Base-by-base conservation (phyloP, 1,140 invertebrate genomes). In the Chlorops oryzae region DNA sequence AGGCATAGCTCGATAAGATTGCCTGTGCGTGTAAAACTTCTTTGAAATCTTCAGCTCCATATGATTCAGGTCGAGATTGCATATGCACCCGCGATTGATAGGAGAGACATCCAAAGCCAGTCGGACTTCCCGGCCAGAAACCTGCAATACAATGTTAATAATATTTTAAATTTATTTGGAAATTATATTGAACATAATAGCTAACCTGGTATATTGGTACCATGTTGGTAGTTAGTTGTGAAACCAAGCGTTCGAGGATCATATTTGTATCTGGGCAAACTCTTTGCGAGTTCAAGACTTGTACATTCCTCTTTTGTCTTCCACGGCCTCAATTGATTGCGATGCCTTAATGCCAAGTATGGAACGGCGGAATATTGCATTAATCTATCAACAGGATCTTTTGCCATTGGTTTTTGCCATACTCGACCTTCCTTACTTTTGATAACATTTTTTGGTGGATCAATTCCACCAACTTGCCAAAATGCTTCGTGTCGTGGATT, bases 401-500 rank as follows among this genome's bases (percentile, higher is more conserved):
- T 55, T 5, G 64, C 65, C 37, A 59, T 54, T 2, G 74, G 54
- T 65, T 77, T 75, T 4, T 66, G 55, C 62, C 65, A 75, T 0
- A 57, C 50, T 20, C 62, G 59, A 13, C 72, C 57, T 41, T 68
- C 57, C 54, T 73, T 75, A 32, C 54, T 65, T 46, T 67, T 76
- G 5, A 65, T 63, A 3, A 78, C 58, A 56, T 62, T 61, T 34
- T 63, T 51, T n/a, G 78, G 74, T 1, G 80, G 76, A 56, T 81
- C 64, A 54, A 87, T 58, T 5, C 85, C 84, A 52, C 88, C 87
- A 47, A 79, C 77, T 58, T 77, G 78, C 89, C 89, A 91, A 67
- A 86, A 88, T 39, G 87, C 81, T 77, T 91, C 88, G 57, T 85
- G 71, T 28, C 87, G 74, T 6, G 88, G 84, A 52, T 86, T 79